These are phyloP conservation scores for Ericerus pela DNA, from an alignment of 1,140 invertebrate species.

Conservation along the genomic window DNA sequence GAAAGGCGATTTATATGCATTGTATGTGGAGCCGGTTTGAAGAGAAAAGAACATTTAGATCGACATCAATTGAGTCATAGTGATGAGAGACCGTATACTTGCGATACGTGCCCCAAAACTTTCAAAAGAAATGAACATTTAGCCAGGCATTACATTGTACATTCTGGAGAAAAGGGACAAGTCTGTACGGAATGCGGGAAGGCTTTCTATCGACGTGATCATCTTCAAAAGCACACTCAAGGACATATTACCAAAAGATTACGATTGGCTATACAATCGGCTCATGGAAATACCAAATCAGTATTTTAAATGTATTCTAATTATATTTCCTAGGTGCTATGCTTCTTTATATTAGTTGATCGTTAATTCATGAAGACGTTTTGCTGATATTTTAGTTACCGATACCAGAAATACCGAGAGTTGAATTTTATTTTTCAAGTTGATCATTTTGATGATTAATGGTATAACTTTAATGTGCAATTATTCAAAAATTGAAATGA, in stretches of 20 bases:
- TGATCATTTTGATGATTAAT: no score
- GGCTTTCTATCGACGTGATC: slow-evolving; percentile 57
- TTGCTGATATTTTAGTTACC: no score
- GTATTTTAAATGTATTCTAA: no score
- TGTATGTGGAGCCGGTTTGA: slow-evolving; percentile 67
- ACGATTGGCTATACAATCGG: slow-evolving; percentile 10
- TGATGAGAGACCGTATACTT: slow-evolving; percentile 43
- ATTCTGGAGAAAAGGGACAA: slow-evolving; percentile 70
- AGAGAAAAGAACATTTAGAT: slow-evolving; percentile 34
- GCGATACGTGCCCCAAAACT: slow-evolving; percentile 65
- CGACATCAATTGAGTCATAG: slow-evolving; percentile 29
- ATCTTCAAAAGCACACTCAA: slow-evolving; percentile 39
- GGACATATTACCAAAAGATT: slow-evolving; percentile 24
- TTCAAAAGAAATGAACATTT: slow-evolving; percentile 75
- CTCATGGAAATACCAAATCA: neutral
- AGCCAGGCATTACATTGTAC: slow-evolving; percentile 67
- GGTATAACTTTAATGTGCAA: no score
- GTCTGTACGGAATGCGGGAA: slow-evolving; percentile 74
- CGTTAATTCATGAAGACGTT: no score
- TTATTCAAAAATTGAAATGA: no score
- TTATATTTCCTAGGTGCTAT: no score
- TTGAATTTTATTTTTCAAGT: no score
- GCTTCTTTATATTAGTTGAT: no score
- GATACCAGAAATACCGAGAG: no score
- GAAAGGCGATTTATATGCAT: slow-evolving; percentile 55